phyloP scores from a whole-genome alignment of 1,140 invertebrate species.

The Caenorhabditis inopinata region DNA sequence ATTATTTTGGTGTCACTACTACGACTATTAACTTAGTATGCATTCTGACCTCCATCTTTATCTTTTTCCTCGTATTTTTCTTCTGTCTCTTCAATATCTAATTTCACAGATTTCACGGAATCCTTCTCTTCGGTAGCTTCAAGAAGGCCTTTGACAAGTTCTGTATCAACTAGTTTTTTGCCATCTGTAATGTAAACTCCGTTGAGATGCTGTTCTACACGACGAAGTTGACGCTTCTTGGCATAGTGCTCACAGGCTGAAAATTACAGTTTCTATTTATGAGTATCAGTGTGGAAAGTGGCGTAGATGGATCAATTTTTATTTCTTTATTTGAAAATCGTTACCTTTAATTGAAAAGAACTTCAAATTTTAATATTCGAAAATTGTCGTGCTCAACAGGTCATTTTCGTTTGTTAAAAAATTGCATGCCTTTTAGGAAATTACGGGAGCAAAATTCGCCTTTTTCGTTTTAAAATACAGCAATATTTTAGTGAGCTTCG shows the following conservation, averaged over 20 bases:
- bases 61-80: constrained; percentile 12
- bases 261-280: not conserved
- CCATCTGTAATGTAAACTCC: constrained; percentile 9
- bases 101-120: constrained; percentile 4
- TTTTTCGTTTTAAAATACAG: too few species aligned
- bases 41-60: constrained; percentile 25
- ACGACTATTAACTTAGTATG: not conserved
- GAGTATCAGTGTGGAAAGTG: not conserved
- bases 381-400: too few species aligned
- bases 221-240: constrained; percentile 26
- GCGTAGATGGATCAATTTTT: too few species aligned
- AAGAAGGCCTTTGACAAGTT: not conserved
- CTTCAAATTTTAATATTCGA: too few species aligned
- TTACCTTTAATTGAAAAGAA: too few species aligned
- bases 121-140: constrained; percentile 1
- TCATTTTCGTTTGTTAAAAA: too few species aligned
- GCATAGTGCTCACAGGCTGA: constrained; percentile 37
- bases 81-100: not conserved
- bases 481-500: too few species aligned
- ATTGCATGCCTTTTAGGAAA: too few species aligned
- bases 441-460: too few species aligned
- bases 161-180: not conserved
- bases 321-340: too few species aligned
- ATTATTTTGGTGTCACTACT: too few species aligned
- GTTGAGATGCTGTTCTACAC: constrained; percentile 34